Conservation (phyloP, 2,113 vertebrate genomes). For the Pseudonaja textilis region DNA sequence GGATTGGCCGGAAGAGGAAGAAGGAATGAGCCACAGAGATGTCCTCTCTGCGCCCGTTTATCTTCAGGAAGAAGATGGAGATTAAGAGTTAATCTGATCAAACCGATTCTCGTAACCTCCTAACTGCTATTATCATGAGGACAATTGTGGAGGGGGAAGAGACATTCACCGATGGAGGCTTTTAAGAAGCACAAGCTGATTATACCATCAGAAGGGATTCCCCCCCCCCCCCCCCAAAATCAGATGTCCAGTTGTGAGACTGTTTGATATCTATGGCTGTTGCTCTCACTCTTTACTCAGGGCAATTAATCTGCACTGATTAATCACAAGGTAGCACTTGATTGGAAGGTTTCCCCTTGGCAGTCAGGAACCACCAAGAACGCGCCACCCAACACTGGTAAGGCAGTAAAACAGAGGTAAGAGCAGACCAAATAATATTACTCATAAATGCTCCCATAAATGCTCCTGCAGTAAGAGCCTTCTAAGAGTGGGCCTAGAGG, state of each 20-base stretch:
- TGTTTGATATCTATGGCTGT: not conserved
- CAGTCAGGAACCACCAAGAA: not conserved
- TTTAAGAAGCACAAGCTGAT: not conserved
- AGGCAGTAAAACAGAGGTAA: not conserved
- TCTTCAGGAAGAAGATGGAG: constrained; percentile 9
- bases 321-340: not conserved
- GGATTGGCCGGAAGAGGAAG: not conserved
- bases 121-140: constrained; percentile 2
- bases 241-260: not conserved
- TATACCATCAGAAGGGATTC: constrained; percentile 10
- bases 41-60: not conserved
- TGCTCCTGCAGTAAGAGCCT: not conserved
- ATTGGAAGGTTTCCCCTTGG: not conserved
- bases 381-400: not conserved
- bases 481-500: too few species aligned
- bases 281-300: not conserved
- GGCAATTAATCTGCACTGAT: not conserved
- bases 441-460: not conserved
- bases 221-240: not conserved
- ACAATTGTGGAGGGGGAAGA: not conserved
- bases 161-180: not conserved
- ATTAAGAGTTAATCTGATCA: constrained; percentile 26
- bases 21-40: not conserved
- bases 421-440: not conserved
- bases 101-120: not conserved